Base-by-base conservation (phyloP, 2,888 invertebrate genomes). In the Caenorhabditis imperialis region DNA sequence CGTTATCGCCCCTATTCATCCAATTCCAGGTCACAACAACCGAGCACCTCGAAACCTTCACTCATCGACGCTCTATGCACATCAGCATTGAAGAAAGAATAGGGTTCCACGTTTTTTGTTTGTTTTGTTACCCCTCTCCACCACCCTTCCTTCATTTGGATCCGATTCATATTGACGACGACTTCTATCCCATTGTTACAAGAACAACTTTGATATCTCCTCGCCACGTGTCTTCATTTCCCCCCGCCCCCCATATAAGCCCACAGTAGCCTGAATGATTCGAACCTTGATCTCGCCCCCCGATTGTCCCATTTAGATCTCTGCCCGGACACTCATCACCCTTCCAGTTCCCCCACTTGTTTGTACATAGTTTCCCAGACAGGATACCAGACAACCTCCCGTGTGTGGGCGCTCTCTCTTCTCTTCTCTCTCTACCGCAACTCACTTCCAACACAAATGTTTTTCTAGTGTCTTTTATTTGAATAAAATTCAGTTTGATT, bases 81-180 rank as follows among this genome's bases (percentile, higher is more conserved):
- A 67, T 51, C 67, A 67, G 67, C 67, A 67, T 57, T 67, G 37
- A 67, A 67, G 57, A 67, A 67, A 57, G 44, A 67, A 67, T 67
- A 67, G 67, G 67, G 67, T 67, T 67, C n/a, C n/a, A n/a, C n/a
- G n/a, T n/a, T n/a, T n/a, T n/a, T n/a, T n/a, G n/a, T n/a, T n/a
- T n/a, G n/a, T n/a, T n/a, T n/a, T n/a, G n/a, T n/a, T n/a, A n/a
- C n/a, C n/a, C n/a, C n/a, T n/a, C n/a, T n/a, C n/a, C n/a, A n/a
- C n/a, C n/a, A n/a, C n/a, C n/a, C n/a, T n/a, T n/a, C n/a, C 10
- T 18, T 42, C 35, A 10, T 22, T 50, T 45, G 10, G 10, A 7
- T 30, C 30, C 30, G 10, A 30, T 30, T 30, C 10, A n/a, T n/a
- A n/a, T 30, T 30, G 30, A 30, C 30, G 30, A 30, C 30, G 30